These are phyloP conservation scores for Burhinus bistriatus DNA, from an alignment of 2,113 vertebrate genomes.

Conservation along the genomic window DNA sequence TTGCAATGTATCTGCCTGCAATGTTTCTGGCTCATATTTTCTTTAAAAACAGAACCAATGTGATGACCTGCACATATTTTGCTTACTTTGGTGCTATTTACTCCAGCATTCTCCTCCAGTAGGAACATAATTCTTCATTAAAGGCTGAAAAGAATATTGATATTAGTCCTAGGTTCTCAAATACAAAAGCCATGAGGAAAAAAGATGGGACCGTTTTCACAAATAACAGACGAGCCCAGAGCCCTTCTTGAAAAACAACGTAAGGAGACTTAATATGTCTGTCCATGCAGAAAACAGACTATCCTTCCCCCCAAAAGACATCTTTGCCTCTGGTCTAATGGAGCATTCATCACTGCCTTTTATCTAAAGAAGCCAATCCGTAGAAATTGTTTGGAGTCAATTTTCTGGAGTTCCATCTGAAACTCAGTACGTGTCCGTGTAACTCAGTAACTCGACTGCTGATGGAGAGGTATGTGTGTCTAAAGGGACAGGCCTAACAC, in stretches of 20 bases:
- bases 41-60: neutral
- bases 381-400: neutral
- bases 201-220: neutral
- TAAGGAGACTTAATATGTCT: neutral
- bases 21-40: neutral
- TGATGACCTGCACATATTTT: neutral
- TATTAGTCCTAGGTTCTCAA: neutral
- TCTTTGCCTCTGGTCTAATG: neutral
- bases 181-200: neutral
- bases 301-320: neutral
- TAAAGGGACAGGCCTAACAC: neutral
- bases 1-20: neutral
- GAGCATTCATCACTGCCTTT: neutral
- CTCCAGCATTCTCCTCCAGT: neutral
- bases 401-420: neutral
- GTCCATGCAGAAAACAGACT: neutral
- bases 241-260: neutral
- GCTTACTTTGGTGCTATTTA: neutral
- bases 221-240: neutral
- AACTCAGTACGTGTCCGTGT: fast-evolving
- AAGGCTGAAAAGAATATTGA: neutral
- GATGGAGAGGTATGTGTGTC: neutral
- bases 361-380: neutral
- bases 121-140: neutral
- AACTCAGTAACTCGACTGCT: neutral